Evolutionary conservation across 2,888 invertebrate genomes (phyloP).

Genomic region (Meloe dianella): DNA sequence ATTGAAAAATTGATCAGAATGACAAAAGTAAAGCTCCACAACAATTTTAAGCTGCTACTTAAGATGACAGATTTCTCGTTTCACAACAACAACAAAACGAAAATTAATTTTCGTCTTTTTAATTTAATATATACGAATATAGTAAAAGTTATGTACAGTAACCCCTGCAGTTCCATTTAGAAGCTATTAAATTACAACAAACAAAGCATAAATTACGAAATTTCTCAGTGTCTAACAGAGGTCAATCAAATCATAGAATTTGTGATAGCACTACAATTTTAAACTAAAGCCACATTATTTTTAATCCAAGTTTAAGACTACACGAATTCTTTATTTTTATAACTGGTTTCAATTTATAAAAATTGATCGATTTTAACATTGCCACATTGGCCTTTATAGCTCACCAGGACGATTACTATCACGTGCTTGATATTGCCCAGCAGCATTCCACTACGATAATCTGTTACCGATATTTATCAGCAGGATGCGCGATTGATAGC

Average conservation of each 20-base stretch:
- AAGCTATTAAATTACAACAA: neutral
- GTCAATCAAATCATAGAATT: too few relatives aligned
- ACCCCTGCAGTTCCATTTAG: neutral
- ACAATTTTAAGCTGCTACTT: neutral
- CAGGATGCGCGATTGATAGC: neutral
- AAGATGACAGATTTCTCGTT: neutral
- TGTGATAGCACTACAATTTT: too few relatives aligned
- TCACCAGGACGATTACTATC: neutral
- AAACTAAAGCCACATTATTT: too few relatives aligned
- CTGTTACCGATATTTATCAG: constrained; percentile 1
- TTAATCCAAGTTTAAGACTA: too few relatives aligned
- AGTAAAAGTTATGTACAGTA: neutral
- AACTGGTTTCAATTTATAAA: neutral
- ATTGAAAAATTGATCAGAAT: neutral
- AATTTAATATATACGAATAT: neutral
- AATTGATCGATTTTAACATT: neutral
- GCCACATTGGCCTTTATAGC: neutral
- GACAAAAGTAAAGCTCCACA: neutral
- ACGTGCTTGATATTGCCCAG: constrained; percentile 1
- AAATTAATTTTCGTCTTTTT: neutral
- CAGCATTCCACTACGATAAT: constrained; percentile 2
- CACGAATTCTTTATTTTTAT: neutral
- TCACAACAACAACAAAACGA: neutral
- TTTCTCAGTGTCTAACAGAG: too few relatives aligned
- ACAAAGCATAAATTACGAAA: too few relatives aligned